A percentile compares a stretch with the other conserved stretches of the same genome.
phyloP scores from a whole-genome alignment of 2,888 invertebrate genomes.

The Notodonta dromedarius region DNA sequence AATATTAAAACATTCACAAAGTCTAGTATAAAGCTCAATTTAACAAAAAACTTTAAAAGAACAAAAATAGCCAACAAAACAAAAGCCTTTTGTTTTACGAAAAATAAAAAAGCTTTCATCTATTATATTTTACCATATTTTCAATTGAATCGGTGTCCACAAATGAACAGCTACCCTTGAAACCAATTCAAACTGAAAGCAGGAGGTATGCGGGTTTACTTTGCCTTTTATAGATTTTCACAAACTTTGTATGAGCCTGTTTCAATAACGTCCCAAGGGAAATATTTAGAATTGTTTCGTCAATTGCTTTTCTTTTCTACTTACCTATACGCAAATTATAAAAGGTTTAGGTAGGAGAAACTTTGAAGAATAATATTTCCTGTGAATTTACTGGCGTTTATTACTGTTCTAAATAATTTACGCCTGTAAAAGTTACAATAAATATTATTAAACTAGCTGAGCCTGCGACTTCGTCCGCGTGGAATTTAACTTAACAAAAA shows the following conservation, averaged over 20 bases:
- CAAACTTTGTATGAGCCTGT: slow-evolving; percentile 17
- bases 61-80: neutral
- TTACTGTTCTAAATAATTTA: too few relatives aligned
- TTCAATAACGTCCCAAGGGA: slow-evolving; percentile 9
- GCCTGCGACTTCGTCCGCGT: too few relatives aligned
- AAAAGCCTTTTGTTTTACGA: neutral
- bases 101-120: neutral
- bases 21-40: too few relatives aligned
- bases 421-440: too few relatives aligned
- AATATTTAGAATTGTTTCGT: slow-evolving; percentile 16
- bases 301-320: neutral
- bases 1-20: too few relatives aligned
- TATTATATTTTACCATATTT: slow-evolving; percentile 1
- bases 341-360: too few relatives aligned
- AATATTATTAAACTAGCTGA: too few relatives aligned
- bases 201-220: slow-evolving; percentile 33
- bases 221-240: slow-evolving; percentile 29
- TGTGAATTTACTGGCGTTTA: too few relatives aligned
- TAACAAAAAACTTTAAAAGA: too few relatives aligned
- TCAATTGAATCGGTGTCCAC: slow-evolving; percentile 5
- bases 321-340: slow-evolving; percentile 3
- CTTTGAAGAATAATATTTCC: too few relatives aligned
- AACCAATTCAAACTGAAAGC: slow-evolving; percentile 24
- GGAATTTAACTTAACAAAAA: too few relatives aligned
- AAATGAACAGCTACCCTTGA: slow-evolving; percentile 27